These are phyloP conservation scores for Pantelozetes paolii DNA, from an alignment of 2,888 invertebrate species.

Conservation along the genomic window DNA sequence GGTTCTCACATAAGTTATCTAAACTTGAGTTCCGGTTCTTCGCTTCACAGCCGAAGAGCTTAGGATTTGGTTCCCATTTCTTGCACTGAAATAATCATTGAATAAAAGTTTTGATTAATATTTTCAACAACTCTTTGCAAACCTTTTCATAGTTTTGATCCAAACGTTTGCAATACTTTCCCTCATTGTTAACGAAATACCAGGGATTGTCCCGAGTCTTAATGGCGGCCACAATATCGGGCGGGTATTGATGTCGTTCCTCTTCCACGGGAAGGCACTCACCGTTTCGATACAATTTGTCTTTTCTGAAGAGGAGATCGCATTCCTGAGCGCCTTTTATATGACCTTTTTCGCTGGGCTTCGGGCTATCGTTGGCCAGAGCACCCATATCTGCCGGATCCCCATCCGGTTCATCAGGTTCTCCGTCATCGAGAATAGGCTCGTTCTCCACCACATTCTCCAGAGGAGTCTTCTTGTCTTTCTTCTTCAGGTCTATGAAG, in stretches of 20 bases:
- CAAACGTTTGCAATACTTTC: conserved; percentile 4
- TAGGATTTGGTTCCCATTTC: not conserved
- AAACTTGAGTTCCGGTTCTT: not conserved
- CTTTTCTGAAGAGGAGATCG: not conserved
- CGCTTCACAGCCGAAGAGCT: conserved; percentile 11
- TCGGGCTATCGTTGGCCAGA: not conserved
- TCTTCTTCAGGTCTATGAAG: too few species aligned
- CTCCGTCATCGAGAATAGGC: not conserved
- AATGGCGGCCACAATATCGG: conserved; percentile 20
- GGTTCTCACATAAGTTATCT: not conserved
- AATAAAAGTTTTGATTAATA: not conserved
- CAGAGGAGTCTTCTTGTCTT: not conserved
- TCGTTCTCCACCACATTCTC: not conserved
- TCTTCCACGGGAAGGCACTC: conserved; percentile 2
- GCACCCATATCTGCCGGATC: not conserved
- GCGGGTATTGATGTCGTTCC: conserved; percentile 4
- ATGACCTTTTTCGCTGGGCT: not conserved
- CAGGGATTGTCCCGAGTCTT: not conserved
- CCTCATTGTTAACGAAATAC: conserved; percentile 10
- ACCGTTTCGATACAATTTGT: not conserved
- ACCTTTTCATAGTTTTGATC: not conserved
- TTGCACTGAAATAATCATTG: not conserved
- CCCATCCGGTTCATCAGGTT: conserved; percentile 10
- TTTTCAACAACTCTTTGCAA: not conserved
- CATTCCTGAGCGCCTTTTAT: not conserved